Conservation (phyloP, 2,888 invertebrate genomes). For the Sminthurinus aureus region DNA sequence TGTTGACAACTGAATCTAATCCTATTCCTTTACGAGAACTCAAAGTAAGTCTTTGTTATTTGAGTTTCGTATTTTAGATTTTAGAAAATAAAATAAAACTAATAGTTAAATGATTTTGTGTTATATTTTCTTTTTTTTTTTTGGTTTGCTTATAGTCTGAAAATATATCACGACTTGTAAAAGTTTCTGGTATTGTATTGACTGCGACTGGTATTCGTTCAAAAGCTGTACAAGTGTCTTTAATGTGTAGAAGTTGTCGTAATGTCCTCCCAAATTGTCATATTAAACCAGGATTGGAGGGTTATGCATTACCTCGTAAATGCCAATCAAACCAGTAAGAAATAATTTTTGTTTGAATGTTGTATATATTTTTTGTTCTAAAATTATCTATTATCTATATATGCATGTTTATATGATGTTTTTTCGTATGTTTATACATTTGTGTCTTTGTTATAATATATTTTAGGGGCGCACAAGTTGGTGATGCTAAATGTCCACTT, state of each 20-base stretch:
- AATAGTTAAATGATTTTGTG: constrained; percentile 6
- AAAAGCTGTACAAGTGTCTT: constrained; percentile 93
- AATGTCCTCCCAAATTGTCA: constrained; percentile 87
- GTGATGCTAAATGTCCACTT: constrained; percentile 89
- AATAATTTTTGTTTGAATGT: constrained; percentile 19
- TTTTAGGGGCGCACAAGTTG: constrained; percentile 81
- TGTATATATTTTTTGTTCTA: neutral
- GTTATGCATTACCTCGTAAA: constrained; percentile 92
- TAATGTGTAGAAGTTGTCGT: constrained; percentile 94
- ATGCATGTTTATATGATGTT: too few relatives aligned
- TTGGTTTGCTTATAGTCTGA: constrained; percentile 74
- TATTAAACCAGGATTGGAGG: constrained; percentile 95
- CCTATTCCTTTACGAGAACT: constrained; percentile 82
- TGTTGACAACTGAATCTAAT: constrained; percentile 84
- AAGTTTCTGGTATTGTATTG: constrained; percentile 94
- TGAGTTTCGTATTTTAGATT: neutral
- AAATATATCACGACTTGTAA: constrained; percentile 89
- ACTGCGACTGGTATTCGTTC: constrained; percentile 93
- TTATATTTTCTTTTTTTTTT: neutral
- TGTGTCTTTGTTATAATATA: neutral
- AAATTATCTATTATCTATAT: neutral
- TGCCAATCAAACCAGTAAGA: constrained; percentile 68
- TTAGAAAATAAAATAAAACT: neutral
- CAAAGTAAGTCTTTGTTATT: constrained; percentile 69
- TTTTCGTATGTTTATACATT: too few relatives aligned